A percentile compares a stretch with the other conserved stretches of the same genome.
phyloP scores from a whole-genome alignment of 1,140 invertebrate species.

The Yoshiicerus persimilis region DNA sequence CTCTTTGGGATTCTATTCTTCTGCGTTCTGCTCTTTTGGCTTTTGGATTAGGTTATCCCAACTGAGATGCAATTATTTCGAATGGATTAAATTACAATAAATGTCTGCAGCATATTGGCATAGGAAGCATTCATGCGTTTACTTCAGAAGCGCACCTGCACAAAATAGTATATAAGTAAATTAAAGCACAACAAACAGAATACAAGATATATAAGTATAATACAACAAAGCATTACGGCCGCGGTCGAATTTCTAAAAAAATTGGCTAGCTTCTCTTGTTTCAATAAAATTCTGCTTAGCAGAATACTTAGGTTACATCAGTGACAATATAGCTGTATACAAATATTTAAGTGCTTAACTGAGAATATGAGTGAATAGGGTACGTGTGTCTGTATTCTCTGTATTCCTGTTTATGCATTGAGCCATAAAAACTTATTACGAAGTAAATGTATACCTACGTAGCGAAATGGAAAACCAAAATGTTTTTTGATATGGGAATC shows the following conservation, averaged over 20 bases:
- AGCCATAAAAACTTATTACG: background rate
- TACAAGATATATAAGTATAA: background rate
- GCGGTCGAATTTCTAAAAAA: background rate
- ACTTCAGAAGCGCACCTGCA: background rate
- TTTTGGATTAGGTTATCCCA: background rate
- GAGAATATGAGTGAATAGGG: background rate
- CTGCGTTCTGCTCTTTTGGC: background rate
- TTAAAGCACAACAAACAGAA: background rate
- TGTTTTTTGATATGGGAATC: background rate
- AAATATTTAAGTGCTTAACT: background rate
- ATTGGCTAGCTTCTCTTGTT: background rate
- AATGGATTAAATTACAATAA: background rate
- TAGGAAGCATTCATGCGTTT: background rate
- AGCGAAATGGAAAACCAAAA: background rate
- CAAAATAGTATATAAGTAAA: background rate
- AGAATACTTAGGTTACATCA: background rate
- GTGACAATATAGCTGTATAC: background rate
- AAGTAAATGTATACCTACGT: background rate
- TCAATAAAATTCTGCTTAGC: background rate
- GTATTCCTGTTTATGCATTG: background rate
- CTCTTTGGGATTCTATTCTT: background rate
- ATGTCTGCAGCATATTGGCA: background rate
- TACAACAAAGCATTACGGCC: background rate
- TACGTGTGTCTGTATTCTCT: too few relatives aligned
- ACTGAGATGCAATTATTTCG: background rate